Conservation (phyloP, 2,113 vertebrate genomes). For the Amphiprion ocellaris region DNA sequence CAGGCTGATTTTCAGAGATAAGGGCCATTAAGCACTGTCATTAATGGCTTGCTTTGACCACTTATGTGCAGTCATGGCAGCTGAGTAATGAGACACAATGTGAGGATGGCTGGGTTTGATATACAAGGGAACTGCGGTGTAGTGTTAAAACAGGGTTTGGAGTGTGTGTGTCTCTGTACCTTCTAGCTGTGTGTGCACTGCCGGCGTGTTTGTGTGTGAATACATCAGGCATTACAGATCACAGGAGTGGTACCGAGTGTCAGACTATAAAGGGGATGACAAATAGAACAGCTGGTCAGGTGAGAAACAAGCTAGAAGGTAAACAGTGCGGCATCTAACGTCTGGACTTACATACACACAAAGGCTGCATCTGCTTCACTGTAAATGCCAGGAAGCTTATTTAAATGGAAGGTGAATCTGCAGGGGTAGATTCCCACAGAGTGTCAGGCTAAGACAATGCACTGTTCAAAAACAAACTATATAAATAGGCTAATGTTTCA, state of each 20-base stretch:
- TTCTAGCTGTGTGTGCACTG: neutral
- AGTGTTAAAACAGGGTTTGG: neutral
- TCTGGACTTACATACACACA: slow-evolving; percentile 29
- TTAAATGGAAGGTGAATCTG: slow-evolving; percentile 50
- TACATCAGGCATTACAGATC: slow-evolving; percentile 21
- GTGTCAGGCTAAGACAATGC: slow-evolving; percentile 11
- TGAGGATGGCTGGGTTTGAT: neutral
- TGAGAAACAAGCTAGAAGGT: slow-evolving; percentile 12
- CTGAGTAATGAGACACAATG: slow-evolving; percentile 10
- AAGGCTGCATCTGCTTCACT: slow-evolving; percentile 1
- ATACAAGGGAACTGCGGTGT: neutral
- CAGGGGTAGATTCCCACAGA: slow-evolving; percentile 38
- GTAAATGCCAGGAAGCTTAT: slow-evolving; percentile 23
- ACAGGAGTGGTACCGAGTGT: slow-evolving; percentile 14
- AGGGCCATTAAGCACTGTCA: neutral
- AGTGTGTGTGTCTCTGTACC: neutral
- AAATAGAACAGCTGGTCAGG: slow-evolving; percentile 43
- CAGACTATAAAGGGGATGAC: slow-evolving; percentile 27
- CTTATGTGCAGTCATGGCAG: neutral
- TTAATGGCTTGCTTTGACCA: slow-evolving; percentile 23
- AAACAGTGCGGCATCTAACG: slow-evolving; percentile 31
- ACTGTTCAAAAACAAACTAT: too few species aligned
- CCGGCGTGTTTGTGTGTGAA: neutral
- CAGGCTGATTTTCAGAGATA: slow-evolving; percentile 4
- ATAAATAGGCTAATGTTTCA: too few species aligned